Evolutionary conservation across 2,113 vertebrate genomes (phyloP), one percentile per base, ranked within the genome.

Genomic region (Scomber japonicus): DNA sequence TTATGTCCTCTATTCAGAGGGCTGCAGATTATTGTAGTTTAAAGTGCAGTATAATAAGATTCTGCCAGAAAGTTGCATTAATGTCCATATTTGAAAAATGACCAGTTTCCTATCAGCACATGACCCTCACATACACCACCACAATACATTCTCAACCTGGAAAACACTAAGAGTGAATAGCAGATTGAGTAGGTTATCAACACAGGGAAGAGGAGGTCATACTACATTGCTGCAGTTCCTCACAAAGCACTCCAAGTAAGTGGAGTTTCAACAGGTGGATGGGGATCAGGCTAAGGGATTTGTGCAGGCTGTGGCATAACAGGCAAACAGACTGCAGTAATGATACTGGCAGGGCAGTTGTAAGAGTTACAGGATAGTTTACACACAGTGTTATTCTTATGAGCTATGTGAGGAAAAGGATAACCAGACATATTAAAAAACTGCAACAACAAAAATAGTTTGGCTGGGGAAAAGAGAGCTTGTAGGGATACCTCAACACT

Each of bases 401-500:
- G 16, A 71, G 24, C 16, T 45, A 69, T 21, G 15, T 71, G 17
- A 65, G 31, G 5, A 60, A 51, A 15, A 27, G 17, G 45, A 53
- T n/a, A 64, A 75, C 17, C 14, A 76, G n/a, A 44, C 64, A 80
- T 60, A 82, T 30, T 9, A 61, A 59, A 60, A 60, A 31, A 27
- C 1, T 24, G 6, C 2, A 63, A 73, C 12, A n/a, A 40, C 27
- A 13, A 40, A 27, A 49, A 5, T 17, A 45, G 14, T 48, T 40
- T 48, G 21, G 9, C 0, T 49, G 45, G 16, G 17, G 40, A 30
- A 69, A n/a, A 40, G 14, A 19, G 46, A 16, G 67, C 10, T 2
- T 54, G n/a, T 54, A 76, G 76, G 83, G 78, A 88, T 84, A 89
- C 82, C 80, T 83, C 75, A 88, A 89, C 76, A 80, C 17, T 46